Conservation (phyloP, 2,888 invertebrate species). For the Thymelicus lineola region DNA sequence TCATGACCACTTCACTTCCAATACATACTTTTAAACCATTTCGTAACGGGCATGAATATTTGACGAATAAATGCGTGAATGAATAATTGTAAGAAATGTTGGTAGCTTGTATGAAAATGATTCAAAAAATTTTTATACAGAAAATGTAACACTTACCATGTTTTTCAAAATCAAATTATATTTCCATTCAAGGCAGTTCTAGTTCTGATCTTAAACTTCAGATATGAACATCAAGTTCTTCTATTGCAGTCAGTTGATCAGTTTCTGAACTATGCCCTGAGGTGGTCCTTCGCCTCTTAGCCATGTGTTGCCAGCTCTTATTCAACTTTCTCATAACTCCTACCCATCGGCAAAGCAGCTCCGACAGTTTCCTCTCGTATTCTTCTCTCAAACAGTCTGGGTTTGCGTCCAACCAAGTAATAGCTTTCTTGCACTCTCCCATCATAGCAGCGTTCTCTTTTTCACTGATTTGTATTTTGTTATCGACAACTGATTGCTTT, state of each 20-base stretch:
- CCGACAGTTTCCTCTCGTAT: constrained; percentile 63
- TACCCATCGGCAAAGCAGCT: constrained; percentile 62
- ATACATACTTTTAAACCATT: too few species aligned
- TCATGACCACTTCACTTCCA: too few species aligned
- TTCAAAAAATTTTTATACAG: background rate
- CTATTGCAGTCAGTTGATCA: constrained; percentile 44
- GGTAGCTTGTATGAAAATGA: too few species aligned
- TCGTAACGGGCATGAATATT: too few species aligned
- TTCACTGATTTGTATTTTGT: constrained; percentile 50
- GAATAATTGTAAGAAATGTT: too few species aligned
- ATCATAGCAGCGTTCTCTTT: constrained; percentile 56
- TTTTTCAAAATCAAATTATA: background rate
- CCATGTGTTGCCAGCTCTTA: constrained; percentile 47
- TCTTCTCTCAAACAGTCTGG: constrained; percentile 61
- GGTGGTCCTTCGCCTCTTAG: constrained; percentile 57
- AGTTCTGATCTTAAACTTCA: background rate
- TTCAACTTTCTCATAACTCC: constrained; percentile 55
- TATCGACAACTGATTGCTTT: constrained; percentile 57
- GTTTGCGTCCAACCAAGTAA: constrained; percentile 65
- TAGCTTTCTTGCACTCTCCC: constrained; percentile 55
- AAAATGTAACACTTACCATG: constrained; percentile 5
- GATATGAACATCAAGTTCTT: constrained; percentile 39
- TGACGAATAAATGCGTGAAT: too few species aligned
- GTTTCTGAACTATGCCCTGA: constrained; percentile 42
- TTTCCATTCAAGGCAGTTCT: background rate